phyloP scores from a whole-genome alignment of 2,797 vertebrate species.

The Urosaurus nigricauda region DNA sequence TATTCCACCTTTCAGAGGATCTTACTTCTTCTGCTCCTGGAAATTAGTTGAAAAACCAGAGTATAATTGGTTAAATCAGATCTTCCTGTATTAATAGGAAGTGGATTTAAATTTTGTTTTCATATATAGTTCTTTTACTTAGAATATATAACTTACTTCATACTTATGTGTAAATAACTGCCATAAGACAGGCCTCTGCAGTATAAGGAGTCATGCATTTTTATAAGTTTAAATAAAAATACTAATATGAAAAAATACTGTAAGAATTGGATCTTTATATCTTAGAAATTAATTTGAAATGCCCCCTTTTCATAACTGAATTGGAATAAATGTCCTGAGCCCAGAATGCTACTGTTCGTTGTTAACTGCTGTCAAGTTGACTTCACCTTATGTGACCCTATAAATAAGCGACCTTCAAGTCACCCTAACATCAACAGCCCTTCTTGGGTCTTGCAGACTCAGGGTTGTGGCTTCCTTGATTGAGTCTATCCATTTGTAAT shows the following conservation, averaged over 20 bases:
- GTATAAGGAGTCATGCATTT: not conserved
- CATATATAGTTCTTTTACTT: conserved; percentile 18
- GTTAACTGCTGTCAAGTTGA: too few relatives aligned
- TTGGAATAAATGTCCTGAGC: too few relatives aligned
- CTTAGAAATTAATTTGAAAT: too few relatives aligned
- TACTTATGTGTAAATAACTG: conserved; percentile 26
- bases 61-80: conserved; percentile 63
- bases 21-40: conserved; percentile 58
- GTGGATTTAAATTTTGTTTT: conserved; percentile 33
- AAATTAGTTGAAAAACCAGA: conserved; percentile 64
- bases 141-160: conserved; percentile 54
- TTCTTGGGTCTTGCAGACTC: too few relatives aligned
- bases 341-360: too few relatives aligned
- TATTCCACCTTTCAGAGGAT: conserved; percentile 71
- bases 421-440: too few relatives aligned
- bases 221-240: conserved; percentile 44
- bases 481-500: too few relatives aligned
- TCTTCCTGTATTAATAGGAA: conserved; percentile 60
- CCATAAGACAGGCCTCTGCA: conserved; percentile 45
- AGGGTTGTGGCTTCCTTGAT: too few relatives aligned
- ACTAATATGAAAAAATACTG: conserved; percentile 17
- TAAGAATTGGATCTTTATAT: too few relatives aligned
- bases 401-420: too few relatives aligned
- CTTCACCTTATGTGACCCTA: too few relatives aligned
- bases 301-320: too few relatives aligned